Base-by-base conservation (phyloP, 2,113 vertebrate genomes). In the Muntiacus muntjak region DNA sequence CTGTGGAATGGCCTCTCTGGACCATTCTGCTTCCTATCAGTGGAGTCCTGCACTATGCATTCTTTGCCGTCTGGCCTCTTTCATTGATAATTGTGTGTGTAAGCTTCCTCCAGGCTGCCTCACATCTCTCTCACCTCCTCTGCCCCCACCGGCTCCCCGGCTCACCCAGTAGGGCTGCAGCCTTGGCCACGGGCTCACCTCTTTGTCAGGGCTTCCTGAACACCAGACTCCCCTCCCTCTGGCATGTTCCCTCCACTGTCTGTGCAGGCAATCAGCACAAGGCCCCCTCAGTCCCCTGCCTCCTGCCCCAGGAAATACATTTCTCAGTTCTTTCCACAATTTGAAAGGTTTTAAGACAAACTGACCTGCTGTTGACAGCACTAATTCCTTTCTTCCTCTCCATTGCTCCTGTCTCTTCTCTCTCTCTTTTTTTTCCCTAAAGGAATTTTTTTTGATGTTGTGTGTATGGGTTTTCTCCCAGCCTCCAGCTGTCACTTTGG, bases 251-350 rank as follows among this genome's bases (percentile, higher is more conserved):
- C 55, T 9, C 40, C 0, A 45, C 54, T 16, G 90, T 36, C 91
- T 47, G 47, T 1, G 43, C 71, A 30, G 84, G 85, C 58, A 16
- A 0, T 30, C 62, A 58, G n/a, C 19, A 17, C 92, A 25, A 64
- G 36, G 64, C 52, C 85, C 76, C 97, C 97, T 91, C 94, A 50
- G 40, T 90, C 97, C 91, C 36, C 96, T 94, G 23, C 84, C 93
- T 97, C 92, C 85, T 92, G 83, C 87, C 97, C 97, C 89, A 96
- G 98, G 95, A 98, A 97, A 98, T 67, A 95, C 95, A 98, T 98
- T 97, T 96, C 97, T 96, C 79, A 97, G 89, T 96, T 21, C 43
- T 96, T 91, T 98, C 96, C 87, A 98, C 95, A 97, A 97, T 91
- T 87, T 10, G 62, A 97, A 96, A 96, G 47, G 23, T 96, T 97